These are phyloP conservation scores for Antrozous pallidus DNA, from an alignment of 2,797 vertebrate genomes.

Conservation along the genomic window DNA sequence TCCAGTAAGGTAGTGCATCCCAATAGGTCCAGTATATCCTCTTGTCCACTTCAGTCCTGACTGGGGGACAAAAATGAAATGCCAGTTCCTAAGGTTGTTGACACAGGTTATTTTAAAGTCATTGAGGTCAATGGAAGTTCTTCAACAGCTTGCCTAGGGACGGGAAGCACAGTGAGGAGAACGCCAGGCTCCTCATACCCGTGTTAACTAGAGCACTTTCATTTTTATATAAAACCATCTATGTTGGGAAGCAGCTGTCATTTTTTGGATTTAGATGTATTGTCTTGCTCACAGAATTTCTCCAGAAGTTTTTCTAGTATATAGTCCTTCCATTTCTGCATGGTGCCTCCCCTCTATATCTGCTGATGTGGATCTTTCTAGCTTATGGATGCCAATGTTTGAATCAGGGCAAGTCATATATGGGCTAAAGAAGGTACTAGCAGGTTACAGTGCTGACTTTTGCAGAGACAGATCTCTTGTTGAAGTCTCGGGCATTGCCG, in stretches of 20 bases:
- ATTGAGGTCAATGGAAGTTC: neutral
- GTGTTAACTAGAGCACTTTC: neutral
- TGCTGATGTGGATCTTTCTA: neutral
- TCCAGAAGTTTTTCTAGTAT: neutral
- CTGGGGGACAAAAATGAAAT: neutral
- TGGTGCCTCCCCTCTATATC: neutral
- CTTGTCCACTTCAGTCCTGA: neutral
- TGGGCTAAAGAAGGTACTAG: neutral
- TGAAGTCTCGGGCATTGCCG: neutral
- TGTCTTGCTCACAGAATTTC: neutral
- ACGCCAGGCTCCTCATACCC: neutral
- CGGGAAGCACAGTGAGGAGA: neutral
- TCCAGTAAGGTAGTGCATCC: neutral
- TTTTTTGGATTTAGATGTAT: neutral
- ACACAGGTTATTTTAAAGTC: neutral
- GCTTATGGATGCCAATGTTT: neutral
- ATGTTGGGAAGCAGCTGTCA: neutral
- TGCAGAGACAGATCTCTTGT: neutral
- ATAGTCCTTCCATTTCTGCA: neutral
- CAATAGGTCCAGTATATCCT: neutral
- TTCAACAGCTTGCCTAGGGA: neutral
- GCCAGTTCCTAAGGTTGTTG: neutral
- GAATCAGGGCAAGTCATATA: neutral
- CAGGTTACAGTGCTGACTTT: neutral
- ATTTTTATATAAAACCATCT: neutral